phyloP scores from a whole-genome alignment of 2,797 vertebrate genomes.

The Pantherophis vulpinus region DNA sequence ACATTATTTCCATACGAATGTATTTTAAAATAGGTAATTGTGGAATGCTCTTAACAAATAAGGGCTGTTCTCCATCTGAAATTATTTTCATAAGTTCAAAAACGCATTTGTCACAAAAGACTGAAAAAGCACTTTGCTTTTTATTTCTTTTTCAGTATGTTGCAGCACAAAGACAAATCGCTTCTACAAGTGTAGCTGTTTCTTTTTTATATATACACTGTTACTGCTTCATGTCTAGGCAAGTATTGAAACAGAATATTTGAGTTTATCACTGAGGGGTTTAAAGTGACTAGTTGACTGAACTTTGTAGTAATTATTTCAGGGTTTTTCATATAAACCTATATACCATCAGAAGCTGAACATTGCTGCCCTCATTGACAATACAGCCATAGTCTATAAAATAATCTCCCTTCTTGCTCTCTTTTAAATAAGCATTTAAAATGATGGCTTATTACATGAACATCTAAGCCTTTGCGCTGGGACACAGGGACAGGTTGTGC shows the following conservation, averaged over 20 bases:
- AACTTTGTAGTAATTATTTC: neutral
- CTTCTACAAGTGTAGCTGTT: constrained; percentile 77
- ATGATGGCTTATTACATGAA: neutral
- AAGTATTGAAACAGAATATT: constrained; percentile 55
- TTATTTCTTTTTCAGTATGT: constrained; percentile 67
- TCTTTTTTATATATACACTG: constrained; percentile 71
- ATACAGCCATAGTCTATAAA: neutral
- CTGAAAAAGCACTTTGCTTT: constrained; percentile 33
- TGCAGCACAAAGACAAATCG: constrained; percentile 76
- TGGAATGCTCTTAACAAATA: neutral
- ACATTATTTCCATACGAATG: neutral
- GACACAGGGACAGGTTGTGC: neutral
- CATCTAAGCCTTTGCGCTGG: neutral
- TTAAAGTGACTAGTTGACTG: neutral
- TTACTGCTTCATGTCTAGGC: constrained; percentile 74
- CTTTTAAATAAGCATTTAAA: neutral
- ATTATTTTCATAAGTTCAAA: neutral
- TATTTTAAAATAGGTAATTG: neutral
- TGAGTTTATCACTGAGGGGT: neutral
- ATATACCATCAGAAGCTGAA: neutral
- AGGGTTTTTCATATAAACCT: neutral
- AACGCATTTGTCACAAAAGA: neutral
- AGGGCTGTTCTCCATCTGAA: neutral
- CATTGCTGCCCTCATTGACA: neutral
- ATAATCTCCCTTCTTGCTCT: neutral